Conservation (phyloP, 1,140 invertebrate genomes). For the Hycleus phaleratus region DNA sequence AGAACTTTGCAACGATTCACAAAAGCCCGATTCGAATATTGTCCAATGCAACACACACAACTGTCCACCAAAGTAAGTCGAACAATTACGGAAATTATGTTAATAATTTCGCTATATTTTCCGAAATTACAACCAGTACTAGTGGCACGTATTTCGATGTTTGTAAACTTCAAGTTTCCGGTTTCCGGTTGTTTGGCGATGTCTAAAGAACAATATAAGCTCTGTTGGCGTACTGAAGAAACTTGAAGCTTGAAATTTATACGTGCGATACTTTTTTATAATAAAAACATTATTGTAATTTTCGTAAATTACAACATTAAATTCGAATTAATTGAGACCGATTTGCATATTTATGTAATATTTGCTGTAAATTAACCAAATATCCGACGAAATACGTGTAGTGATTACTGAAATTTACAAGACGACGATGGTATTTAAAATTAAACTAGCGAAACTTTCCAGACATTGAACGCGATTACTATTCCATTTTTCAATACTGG, state of each 20-base stretch:
- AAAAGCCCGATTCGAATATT: constrained; percentile 64
- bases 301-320: background rate
- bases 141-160: background rate
- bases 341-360: constrained; percentile 15
- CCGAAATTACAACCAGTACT: background rate
- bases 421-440: no score
- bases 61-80: constrained; percentile 77
- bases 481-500: no score
- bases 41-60: constrained; percentile 76
- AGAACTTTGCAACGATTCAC: constrained; percentile 66
- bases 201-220: no score
- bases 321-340: constrained; percentile 1
- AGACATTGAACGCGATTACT: background rate
- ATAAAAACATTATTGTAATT: no score
- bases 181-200: no score
- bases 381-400: constrained; percentile 3
- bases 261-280: no score
- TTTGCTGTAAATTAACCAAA: constrained; percentile 12
- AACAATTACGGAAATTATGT: constrained; percentile 9
- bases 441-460: constrained; percentile 2
- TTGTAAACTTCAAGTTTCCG: no score
- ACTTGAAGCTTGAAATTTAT: no score
- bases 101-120: no score
- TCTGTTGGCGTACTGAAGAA: no score
- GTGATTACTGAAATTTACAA: constrained; percentile 1